These are phyloP conservation scores for Meriones psammophilus DNA, from an alignment of 2,797 vertebrate genomes.

Conservation along the genomic window DNA sequence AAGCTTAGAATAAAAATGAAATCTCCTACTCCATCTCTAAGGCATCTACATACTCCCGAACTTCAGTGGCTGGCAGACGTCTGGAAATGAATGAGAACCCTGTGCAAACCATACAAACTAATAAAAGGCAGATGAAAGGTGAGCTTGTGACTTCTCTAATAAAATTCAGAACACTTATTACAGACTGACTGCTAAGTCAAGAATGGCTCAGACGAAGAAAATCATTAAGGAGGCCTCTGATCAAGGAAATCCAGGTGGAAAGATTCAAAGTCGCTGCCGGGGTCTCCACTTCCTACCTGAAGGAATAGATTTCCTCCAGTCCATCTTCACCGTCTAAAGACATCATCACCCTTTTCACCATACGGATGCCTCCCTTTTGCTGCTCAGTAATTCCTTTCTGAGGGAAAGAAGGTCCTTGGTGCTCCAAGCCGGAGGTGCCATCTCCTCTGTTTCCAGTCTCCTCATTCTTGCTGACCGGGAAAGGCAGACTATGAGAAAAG, in stretches of 20 bases:
- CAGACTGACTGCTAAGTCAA: conserved; percentile 38
- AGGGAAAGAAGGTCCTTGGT: conserved; percentile 65
- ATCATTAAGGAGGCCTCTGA: background rate
- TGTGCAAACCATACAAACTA: background rate
- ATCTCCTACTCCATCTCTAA: background rate
- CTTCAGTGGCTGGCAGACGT: background rate
- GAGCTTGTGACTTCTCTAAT: background rate
- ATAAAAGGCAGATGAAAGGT: background rate
- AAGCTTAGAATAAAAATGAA: conserved; percentile 10
- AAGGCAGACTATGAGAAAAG: conserved; percentile 92
- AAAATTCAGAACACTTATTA: conserved; percentile 35
- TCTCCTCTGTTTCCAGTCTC: conserved; percentile 81
- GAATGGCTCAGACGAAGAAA: background rate
- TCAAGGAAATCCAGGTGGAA: conserved; percentile 12
- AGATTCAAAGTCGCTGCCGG: background rate
- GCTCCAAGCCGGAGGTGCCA: conserved; percentile 11
- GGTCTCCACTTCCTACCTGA: conserved; percentile 90
- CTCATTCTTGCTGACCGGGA: conserved; percentile 86
- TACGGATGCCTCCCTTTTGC: conserved; percentile 91
- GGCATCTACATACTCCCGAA: background rate
- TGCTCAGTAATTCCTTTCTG: conserved; percentile 92
- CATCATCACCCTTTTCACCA: conserved; percentile 93
- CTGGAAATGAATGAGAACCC: conserved; percentile 35
- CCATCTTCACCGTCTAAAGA: conserved; percentile 93
- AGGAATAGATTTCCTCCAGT: conserved; percentile 94